Conservation (phyloP, 2,113 vertebrate genomes). For the Ramphastos sulfuratus region DNA sequence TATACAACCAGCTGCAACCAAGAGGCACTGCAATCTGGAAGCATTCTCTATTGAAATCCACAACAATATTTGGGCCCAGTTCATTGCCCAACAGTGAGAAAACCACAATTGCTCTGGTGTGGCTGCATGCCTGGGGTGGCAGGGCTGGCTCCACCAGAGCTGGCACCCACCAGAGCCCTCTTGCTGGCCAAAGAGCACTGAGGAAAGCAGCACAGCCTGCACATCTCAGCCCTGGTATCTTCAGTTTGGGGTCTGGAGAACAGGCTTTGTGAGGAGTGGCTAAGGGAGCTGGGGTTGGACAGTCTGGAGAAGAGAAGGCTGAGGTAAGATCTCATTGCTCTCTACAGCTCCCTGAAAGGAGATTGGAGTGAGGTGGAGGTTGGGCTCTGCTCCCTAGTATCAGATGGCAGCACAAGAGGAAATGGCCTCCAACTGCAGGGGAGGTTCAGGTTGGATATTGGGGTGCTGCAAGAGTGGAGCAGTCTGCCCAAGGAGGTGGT, state of each 20-base stretch:
- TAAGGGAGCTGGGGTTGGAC: too few species aligned
- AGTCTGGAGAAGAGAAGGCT: too few species aligned
- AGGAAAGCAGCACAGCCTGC: not conserved
- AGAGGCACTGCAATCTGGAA: conserved; percentile 5
- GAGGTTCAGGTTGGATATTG: too few species aligned
- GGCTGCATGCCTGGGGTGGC: not conserved
- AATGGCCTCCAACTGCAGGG: too few species aligned
- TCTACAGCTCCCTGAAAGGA: too few species aligned
- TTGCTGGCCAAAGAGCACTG: rapidly evolving
- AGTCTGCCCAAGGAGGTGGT: too few species aligned
- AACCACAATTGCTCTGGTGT: conserved; percentile 4
- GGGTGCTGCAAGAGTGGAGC: too few species aligned
- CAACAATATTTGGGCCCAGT: not conserved
- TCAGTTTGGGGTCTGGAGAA: not conserved
- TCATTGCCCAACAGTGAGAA: not conserved
- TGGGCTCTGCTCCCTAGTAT: too few species aligned
- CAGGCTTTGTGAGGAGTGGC: too few species aligned
- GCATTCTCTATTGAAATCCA: conserved; percentile 38
- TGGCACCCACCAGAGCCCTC: not conserved
- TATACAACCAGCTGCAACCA: not conserved
- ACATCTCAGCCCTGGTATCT: not conserved
- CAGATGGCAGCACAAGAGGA: too few species aligned
- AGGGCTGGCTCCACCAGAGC: rapidly evolving
- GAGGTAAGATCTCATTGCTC: too few species aligned
- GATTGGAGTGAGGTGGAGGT: too few species aligned